These are phyloP conservation scores for Gallinago jamesoni DNA, from an alignment of 2,113 vertebrate genomes.

Conservation along the genomic window DNA sequence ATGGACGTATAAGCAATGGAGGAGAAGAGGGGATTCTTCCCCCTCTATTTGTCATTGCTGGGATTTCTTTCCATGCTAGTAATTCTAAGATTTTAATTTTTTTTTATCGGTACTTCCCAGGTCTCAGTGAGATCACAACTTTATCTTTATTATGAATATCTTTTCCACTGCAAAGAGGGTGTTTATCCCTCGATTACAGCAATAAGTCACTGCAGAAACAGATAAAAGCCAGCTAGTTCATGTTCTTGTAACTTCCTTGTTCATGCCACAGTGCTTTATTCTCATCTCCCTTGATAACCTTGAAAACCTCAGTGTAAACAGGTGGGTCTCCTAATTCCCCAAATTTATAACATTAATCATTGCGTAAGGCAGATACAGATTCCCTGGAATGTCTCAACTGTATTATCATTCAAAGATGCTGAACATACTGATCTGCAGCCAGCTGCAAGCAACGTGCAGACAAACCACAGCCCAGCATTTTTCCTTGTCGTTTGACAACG, in stretches of 20 bases:
- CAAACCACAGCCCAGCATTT: background rate
- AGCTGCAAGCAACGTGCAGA: background rate
- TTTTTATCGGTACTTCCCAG: background rate
- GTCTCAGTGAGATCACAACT: background rate
- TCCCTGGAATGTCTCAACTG: background rate
- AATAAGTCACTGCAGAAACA: background rate
- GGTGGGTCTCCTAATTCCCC: background rate
- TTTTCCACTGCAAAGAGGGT: background rate
- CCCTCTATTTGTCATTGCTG: background rate
- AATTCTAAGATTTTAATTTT: background rate
- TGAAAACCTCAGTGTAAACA: constrained; percentile 25
- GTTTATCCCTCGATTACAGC: background rate
- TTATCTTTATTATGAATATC: background rate
- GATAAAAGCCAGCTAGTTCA: background rate
- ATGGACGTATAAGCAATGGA: background rate
- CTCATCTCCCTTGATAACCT: background rate
- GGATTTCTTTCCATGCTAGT: background rate
- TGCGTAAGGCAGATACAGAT: background rate
- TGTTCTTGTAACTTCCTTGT: background rate
- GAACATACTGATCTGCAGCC: background rate
- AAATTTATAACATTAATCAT: background rate
- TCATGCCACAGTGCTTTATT: background rate
- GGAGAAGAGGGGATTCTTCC: background rate
- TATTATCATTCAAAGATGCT: background rate
- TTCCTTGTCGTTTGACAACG: background rate